Conservation (phyloP, 35 echinoderm and acorn worm species). For the Heliocidaris erythrogramma region DNA sequence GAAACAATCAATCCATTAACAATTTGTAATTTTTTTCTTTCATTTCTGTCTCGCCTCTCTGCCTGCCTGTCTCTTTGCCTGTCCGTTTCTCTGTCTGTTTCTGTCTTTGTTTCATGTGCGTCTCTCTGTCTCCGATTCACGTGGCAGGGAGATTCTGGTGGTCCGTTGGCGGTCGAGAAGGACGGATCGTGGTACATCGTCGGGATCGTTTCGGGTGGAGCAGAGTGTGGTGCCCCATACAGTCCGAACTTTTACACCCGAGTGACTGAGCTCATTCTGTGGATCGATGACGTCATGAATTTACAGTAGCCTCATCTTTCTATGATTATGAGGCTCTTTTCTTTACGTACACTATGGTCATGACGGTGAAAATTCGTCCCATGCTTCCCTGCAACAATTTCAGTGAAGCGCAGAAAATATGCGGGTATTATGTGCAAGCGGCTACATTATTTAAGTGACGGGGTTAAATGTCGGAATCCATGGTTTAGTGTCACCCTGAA, state of each 20-base stretch:
- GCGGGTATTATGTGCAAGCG: too few relatives aligned
- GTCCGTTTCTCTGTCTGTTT: neutral
- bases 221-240: constrained; percentile 30
- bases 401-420: too few relatives aligned
- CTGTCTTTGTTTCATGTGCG: neutral
- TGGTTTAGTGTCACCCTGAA: too few relatives aligned
- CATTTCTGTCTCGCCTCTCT: too few relatives aligned
- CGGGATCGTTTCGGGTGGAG: constrained; percentile 27
- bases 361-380: too few relatives aligned
- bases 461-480: too few relatives aligned
- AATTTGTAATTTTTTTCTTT: too few relatives aligned
- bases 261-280: neutral
- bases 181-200: neutral
- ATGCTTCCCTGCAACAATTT: too few relatives aligned
- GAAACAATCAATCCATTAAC: too few relatives aligned
- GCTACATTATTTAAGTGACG: too few relatives aligned
- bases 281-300: constrained; percentile 31
- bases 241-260: constrained; percentile 17
- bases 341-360: too few relatives aligned
- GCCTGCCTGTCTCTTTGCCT: neutral
- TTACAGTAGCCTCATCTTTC: neutral
- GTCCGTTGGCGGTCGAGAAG: constrained; percentile 22
- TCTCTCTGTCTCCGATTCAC: neutral
- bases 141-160: constrained; percentile 31
- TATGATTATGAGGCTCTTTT: too few relatives aligned